Evolutionary conservation across 2,888 invertebrate species (phyloP).

Genomic region (Dione vanillae): DNA sequence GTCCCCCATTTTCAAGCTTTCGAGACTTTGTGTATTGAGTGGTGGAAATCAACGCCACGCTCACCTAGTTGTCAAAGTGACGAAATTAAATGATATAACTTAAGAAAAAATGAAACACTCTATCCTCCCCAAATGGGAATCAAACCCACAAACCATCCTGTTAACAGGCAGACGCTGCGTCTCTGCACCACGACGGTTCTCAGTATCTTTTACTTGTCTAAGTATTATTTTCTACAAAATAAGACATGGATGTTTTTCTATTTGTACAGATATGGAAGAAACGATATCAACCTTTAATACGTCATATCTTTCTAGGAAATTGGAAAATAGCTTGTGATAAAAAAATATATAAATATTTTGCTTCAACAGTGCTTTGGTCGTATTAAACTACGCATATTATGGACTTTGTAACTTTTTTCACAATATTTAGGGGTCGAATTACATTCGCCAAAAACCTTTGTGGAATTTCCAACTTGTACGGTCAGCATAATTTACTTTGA

Average conservation of each 20-base stretch:
- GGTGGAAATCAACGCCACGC: no score
- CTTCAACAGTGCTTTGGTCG: background rate
- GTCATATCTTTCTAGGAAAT: background rate
- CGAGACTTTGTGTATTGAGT: no score
- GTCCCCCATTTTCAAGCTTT: no score
- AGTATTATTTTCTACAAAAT: no score
- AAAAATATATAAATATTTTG: background rate
- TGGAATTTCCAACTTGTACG: conserved; percentile 30
- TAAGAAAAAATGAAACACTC: no score
- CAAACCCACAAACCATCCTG: no score
- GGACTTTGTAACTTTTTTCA: background rate
- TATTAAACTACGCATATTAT: background rate
- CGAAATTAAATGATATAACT: no score
- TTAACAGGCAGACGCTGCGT: no score
- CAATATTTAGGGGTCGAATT: conserved; percentile 3
- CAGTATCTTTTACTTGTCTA: no score
- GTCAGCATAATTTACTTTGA: conserved; percentile 36
- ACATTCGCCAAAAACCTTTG: conserved; percentile 24
- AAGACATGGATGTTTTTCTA: background rate
- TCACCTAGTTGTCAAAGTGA: no score
- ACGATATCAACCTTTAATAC: background rate
- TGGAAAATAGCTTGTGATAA: background rate
- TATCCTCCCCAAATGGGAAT: no score
- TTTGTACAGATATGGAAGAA: background rate
- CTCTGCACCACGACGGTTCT: no score